A percentile compares a stretch with the other conserved stretches of the same genome.
Evolutionary conservation across 1,140 invertebrate species (phyloP).

Genomic region (Atta texana): DNA sequence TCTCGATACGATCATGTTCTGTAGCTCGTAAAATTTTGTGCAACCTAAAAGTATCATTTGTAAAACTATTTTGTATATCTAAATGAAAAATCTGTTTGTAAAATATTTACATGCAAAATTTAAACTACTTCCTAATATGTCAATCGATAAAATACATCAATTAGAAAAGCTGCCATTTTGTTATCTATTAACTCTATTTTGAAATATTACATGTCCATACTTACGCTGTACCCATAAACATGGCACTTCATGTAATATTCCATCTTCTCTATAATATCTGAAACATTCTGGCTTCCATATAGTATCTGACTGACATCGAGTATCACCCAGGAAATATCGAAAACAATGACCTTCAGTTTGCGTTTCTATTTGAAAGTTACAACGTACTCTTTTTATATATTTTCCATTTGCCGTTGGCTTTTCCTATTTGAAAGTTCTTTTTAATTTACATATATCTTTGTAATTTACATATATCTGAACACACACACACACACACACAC

Average conservation of each 20-base stretch:
- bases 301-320: slow-evolving; percentile 9
- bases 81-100: neutral
- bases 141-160: neutral
- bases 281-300: slow-evolving; percentile 40
- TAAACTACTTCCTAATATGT: neutral
- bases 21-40: neutral
- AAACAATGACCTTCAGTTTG: slow-evolving; percentile 13
- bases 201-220: neutral
- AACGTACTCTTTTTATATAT: slow-evolving; percentile 1
- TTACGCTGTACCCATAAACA: slow-evolving; percentile 33
- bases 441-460: neutral
- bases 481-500: neutral
- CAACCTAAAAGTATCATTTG: slow-evolving; percentile 15
- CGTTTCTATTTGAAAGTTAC: slow-evolving; percentile 18
- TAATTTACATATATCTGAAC: slow-evolving; percentile 4
- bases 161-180: neutral
- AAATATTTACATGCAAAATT: neutral
- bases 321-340: neutral
- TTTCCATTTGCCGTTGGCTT: neutral
- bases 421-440: slow-evolving; percentile 10
- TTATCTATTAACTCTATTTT: neutral
- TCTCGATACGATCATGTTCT: neutral
- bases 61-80: neutral
- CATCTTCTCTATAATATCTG: neutral
- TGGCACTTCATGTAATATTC: no score